Evolutionary conservation across 2,888 invertebrate species (phyloP).

Genomic region (Metopia argyrocephala): DNA sequence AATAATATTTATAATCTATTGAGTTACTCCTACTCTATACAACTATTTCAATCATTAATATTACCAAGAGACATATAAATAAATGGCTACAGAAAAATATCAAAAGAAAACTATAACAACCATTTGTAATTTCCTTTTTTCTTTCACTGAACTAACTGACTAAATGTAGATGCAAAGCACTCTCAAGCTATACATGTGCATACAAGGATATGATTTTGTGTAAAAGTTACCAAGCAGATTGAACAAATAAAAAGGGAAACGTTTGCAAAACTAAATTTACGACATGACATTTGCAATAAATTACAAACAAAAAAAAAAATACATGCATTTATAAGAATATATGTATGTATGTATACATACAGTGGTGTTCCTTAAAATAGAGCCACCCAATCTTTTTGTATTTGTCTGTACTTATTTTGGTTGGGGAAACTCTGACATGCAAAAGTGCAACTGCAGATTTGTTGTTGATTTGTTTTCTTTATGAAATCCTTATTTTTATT

Average conservation of each 20-base stretch:
- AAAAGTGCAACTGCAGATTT: no score
- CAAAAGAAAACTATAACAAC: conserved; percentile 36
- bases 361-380: no score
- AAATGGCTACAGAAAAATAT: conserved; percentile 32
- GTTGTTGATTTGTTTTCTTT: no score
- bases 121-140: conserved; percentile 56
- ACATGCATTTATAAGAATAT: no score
- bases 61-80: conserved; percentile 50
- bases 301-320: conserved; percentile 56
- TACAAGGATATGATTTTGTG: conserved; percentile 15
- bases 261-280: conserved; percentile 67
- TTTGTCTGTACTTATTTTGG: no score
- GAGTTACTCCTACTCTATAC: not conserved
- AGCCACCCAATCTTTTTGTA: no score
- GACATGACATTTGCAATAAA: conserved; percentile 66
- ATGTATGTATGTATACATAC: not conserved
- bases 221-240: not conserved
- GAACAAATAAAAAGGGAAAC: not conserved
- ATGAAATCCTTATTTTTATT: no score
- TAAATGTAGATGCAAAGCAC: conserved; percentile 14
- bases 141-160: conserved; percentile 6
- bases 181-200: conserved; percentile 24
- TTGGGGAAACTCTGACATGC: no score
- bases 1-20: conserved; percentile 11
- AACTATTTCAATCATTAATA: conserved; percentile 52